Evolutionary conservation across 2,113 vertebrate genomes (phyloP).

Genomic region (Chlamydotis undulata): DNA sequence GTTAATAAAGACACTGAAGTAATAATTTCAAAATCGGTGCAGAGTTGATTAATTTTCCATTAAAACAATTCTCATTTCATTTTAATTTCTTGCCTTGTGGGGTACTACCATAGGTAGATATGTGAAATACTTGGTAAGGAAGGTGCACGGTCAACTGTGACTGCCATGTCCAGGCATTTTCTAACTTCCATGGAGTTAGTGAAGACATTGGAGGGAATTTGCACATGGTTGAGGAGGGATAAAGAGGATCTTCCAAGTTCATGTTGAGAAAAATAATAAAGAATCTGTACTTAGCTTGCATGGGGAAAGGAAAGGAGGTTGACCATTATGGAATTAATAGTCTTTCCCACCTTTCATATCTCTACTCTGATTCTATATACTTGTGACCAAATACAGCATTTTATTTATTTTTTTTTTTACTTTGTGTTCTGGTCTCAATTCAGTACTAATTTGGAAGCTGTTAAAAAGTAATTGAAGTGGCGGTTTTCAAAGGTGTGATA

Average conservation of each 20-base stretch:
- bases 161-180: not conserved
- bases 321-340: not conserved
- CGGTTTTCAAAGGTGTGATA: not conserved
- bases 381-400: not conserved
- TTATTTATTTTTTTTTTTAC: not conserved
- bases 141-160: fast-evolving
- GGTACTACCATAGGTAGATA: not conserved
- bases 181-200: not conserved
- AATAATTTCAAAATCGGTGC: not conserved
- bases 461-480: not conserved
- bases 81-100: not conserved
- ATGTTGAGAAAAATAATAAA: not conserved
- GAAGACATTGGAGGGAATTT: not conserved
- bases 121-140: not conserved
- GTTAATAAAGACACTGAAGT: not conserved
- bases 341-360: not conserved
- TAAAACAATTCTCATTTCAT: not conserved
- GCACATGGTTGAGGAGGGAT: not conserved
- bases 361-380: not conserved
- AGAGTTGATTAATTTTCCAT: not conserved
- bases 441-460: not conserved
- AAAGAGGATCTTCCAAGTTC: not conserved
- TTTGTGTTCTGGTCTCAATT: not conserved
- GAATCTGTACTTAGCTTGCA: not conserved
- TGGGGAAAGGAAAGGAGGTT: not conserved